Percentiles rank a stretch among this genome's conserved stretches.
Conservation (phyloP, 53 echinoderm and acorn worm species). For the Patiria pectinifera region DNA sequence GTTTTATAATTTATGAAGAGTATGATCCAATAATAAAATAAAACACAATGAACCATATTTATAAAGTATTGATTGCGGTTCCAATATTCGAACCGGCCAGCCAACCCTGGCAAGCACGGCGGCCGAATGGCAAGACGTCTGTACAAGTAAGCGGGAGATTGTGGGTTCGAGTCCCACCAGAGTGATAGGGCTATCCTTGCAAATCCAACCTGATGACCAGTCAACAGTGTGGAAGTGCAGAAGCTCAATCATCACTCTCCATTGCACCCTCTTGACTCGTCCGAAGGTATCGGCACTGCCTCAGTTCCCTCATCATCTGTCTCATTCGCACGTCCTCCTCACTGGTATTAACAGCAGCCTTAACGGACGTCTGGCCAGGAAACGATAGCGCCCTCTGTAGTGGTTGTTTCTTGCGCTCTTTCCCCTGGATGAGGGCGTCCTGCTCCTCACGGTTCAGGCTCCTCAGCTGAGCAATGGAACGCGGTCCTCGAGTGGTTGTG, state of each 20-base stretch:
- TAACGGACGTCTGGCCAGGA: conserved; percentile 40
- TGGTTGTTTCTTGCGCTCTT: conserved; percentile 8
- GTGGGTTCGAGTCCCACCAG: no score
- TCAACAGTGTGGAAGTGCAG: not conserved
- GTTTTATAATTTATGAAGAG: no score
- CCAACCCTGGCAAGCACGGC: no score
- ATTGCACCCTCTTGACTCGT: conserved; percentile 18
- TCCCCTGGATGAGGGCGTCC: conserved; percentile 52
- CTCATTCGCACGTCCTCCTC: conserved; percentile 21
- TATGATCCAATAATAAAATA: no score
- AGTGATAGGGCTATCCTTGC: no score
- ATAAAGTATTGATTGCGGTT: no score
- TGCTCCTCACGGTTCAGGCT: conserved; percentile 56
- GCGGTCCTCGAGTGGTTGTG: not conserved
- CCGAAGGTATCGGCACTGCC: conserved; percentile 66
- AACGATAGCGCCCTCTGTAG: conserved; percentile 46
- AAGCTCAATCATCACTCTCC: not conserved
- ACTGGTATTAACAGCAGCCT: not conserved
- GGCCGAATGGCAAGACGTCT: no score
- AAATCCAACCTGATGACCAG: not conserved
- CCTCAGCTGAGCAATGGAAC: conserved; percentile 68
- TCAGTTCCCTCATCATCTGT: conserved; percentile 62
- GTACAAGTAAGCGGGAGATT: no score
- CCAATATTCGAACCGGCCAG: no score
- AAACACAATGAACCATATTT: no score